Evolutionary conservation across 1,140 invertebrate genomes (phyloP), one percentile per base, ranked within the genome.

Genomic region (Marisa cornuarietis): DNA sequence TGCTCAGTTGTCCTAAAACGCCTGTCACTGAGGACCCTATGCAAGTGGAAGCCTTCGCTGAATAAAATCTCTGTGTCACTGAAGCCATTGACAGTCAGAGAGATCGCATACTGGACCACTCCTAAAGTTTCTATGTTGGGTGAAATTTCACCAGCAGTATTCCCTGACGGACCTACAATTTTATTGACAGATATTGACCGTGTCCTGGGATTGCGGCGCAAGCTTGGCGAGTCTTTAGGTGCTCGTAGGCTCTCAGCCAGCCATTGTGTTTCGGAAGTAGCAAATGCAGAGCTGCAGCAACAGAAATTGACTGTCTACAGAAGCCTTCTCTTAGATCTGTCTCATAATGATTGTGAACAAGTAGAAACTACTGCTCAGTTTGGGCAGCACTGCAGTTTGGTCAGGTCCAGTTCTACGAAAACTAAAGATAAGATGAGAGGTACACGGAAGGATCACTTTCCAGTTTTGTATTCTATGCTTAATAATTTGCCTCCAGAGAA

Each of bases 241-340:
- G 51, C 62, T 31, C 73, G 77, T 26, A 62, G 76, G 78, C 77
- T 83, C 63, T 77, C 78, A 63, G 76, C 85, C 14, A 82, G 79
- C 51, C 85, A 86, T 77, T 81, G 82, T 73, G 85, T 88, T 58
- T 88, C 87, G 16, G 87, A 88, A 68, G 82, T 84, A 31, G 79
- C 83, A 8, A 86, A 86, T 78, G 85, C 84, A 16, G 87, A 88
- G 71, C 76, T 84, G 18, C 83, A 84, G 14, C 84, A 85, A 26
- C 83, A 85, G 79, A 88, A 86, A 68, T 76, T 88, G 20, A 85
- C 85, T 1, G 74, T 88, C 26, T 88, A 88, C 68, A 76, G 83
- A 68, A 84, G 85, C 79, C 71, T 88, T 49, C 73, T 88, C 68
- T 79, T 84, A 51, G 87, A 88, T 76, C 62, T 85, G 65, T 83